Evolutionary conservation across 2,113 vertebrate genomes (phyloP), one percentile per base, ranked within the genome.

Genomic region (Syngnathoides biaculeatus): DNA sequence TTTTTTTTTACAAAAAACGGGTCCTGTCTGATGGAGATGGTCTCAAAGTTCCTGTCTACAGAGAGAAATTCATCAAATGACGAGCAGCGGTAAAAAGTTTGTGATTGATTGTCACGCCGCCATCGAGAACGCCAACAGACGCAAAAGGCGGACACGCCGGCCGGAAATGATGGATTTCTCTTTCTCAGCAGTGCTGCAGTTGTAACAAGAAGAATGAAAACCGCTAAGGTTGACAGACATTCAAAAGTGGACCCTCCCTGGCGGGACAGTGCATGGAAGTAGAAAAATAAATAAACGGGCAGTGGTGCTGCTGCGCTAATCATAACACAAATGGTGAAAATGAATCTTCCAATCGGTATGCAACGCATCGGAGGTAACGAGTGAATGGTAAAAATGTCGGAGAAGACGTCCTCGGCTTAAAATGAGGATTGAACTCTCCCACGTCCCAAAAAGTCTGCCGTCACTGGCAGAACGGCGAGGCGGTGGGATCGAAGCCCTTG

Each of bases 401-500:
- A 84, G 78, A 80, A 86, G 73, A 75, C 81, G 86, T 88, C 74
- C 82, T 55, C 38, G 43, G 78, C 87, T 91, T 92, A 93, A 93
- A 93, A 93, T 91, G 91, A 82, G 91, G 66, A 80, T 80, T 80
- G 73, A 42, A 70, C 59, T 77, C 75, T 80, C 75, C 64, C 71
- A 39, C n/a, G 62, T 73, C 79, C 75, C 66, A 12, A 30, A 30
- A 22, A 68, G 75, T 87, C 75, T 76, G 19, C 48, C 50, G 76
- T 92, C 83, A 97, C 92, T 98, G 95, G 83, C 95, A 98, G 70
- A 98, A 98, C 0, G 96, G 96, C 1, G 96, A 98, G 1, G 95
- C 96, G 0, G 96, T 97, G 69, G 96, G 96, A 82, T 98, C 96
- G 5, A 98, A 98, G 19, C 95, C 95, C 91, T 98, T 98, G 85